These are phyloP conservation scores for Aethina tumida DNA, from an alignment of 1,140 invertebrate genomes.

Conservation along the genomic window DNA sequence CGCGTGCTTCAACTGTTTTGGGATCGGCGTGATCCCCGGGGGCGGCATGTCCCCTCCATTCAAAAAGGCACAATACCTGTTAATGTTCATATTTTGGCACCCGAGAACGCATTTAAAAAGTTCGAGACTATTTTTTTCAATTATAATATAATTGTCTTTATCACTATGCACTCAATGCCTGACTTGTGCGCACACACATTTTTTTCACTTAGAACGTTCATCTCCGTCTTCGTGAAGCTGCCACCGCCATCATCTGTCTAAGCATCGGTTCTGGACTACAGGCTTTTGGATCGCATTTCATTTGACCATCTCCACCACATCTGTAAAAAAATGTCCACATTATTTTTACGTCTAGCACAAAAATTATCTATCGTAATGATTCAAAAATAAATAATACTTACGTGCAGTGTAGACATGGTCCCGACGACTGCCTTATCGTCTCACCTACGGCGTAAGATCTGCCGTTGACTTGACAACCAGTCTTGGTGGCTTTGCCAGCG, in stretches of 20 bases:
- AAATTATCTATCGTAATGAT: neutral
- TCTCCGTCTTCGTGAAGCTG: conserved; percentile 60
- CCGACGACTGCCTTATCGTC: conserved; percentile 69
- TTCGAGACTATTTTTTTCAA: conserved; percentile 27
- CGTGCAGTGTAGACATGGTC: conserved; percentile 86
- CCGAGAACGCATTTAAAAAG: conserved; percentile 31
- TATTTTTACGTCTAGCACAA: neutral
- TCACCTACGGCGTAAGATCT: conserved; percentile 75
- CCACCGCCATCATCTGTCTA: conserved; percentile 74
- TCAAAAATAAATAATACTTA: conserved; percentile 46
- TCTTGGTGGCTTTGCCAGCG: conserved; percentile 57
- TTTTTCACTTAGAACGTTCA: conserved; percentile 40
- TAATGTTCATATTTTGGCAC: conserved; percentile 33
- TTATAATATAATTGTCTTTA: conserved; percentile 30
- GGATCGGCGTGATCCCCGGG: conserved; percentile 2
- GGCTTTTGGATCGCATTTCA: conserved; percentile 83
- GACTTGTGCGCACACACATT: conserved; percentile 23
- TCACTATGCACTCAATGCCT: conserved; percentile 25
- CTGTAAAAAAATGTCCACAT: conserved; percentile 43
- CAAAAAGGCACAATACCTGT: conserved; percentile 33
- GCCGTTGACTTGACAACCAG: conserved; percentile 76
- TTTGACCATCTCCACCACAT: conserved; percentile 79
- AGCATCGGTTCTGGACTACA: conserved; percentile 82
- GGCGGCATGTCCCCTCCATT: conserved; percentile 2
- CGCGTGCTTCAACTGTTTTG: neutral